These are phyloP conservation scores for Oncorhynchus keta DNA, from an alignment of 2,113 vertebrate species.

Conservation along the genomic window DNA sequence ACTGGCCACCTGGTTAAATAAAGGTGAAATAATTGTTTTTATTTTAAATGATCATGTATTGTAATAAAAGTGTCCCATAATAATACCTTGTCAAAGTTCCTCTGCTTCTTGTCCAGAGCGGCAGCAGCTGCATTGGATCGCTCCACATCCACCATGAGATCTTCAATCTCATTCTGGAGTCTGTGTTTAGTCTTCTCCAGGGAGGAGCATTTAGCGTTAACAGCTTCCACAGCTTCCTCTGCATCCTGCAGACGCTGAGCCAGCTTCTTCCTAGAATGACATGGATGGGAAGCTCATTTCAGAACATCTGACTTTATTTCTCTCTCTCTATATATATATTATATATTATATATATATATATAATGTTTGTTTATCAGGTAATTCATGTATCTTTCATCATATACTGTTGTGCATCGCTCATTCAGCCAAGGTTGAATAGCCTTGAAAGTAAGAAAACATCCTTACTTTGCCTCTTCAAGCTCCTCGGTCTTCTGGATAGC, in stretches of 20 bases:
- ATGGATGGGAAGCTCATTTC: not conserved
- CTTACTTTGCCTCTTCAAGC: conserved; percentile 72
- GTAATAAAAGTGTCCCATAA: not conserved
- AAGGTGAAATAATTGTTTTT: too few species aligned
- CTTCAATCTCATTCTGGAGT: conserved; percentile 83
- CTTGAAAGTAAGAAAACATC: not conserved
- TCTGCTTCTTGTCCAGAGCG: conserved; percentile 81
- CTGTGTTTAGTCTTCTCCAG: conserved; percentile 63
- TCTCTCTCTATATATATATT: not conserved
- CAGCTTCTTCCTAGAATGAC: conserved; percentile 16
- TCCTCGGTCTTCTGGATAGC: conserved; percentile 68
- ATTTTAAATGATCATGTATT: too few species aligned
- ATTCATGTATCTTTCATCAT: not conserved
- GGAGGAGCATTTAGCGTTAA: conserved; percentile 43
- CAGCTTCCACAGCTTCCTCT: conserved; percentile 46
- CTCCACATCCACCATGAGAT: conserved; percentile 83
- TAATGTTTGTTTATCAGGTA: not conserved
- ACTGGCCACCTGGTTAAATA: too few species aligned
- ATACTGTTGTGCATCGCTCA: not conserved
- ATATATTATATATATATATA: not conserved
- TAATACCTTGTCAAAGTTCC: conserved; percentile 80
- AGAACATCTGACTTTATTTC: not conserved
- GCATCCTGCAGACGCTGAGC: conserved; percentile 42
- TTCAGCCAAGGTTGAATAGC: not conserved
- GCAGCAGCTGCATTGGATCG: conserved; percentile 76